A percentile compares a stretch with the other conserved stretches of the same genome.
Conservation (phyloP, 2,797 vertebrate genomes). For the Scomberomorus guttatus region DNA sequence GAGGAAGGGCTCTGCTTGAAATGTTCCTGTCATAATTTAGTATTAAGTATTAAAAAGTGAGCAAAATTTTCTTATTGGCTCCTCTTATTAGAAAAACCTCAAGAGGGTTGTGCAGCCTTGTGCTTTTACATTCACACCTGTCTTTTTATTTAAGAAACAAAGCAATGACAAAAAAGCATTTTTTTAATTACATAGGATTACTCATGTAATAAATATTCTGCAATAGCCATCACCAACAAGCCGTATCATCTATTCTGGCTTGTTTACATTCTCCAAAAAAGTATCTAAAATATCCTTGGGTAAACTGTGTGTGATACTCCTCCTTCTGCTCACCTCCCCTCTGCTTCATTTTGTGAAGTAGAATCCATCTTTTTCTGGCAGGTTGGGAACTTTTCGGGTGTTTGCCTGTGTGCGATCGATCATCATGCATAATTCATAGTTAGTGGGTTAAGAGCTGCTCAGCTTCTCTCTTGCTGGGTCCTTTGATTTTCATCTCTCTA, state of each 20-base stretch:
- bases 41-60: too few species aligned
- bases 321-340: slow-evolving; percentile 22
- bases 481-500: slow-evolving; percentile 75
- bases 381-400: slow-evolving; percentile 76
- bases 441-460: slow-evolving; percentile 72
- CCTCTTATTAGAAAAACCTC: too few species aligned
- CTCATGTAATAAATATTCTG: slow-evolving; percentile 15
- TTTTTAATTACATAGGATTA: slow-evolving; percentile 6
- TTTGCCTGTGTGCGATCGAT: slow-evolving; percentile 81
- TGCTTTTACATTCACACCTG: too few species aligned
- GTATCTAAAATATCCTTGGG: slow-evolving; percentile 50
- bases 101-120: too few species aligned
- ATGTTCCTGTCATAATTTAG: background rate
- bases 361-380: slow-evolving; percentile 77
- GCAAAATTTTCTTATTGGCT: background rate
- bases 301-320: slow-evolving; percentile 30
- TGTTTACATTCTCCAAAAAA: slow-evolving; percentile 46
- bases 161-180: background rate
- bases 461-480: slow-evolving; percentile 53
- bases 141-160: background rate
- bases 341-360: slow-evolving; percentile 53
- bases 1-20: slow-evolving; percentile 1
- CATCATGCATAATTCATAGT: slow-evolving; percentile 85
- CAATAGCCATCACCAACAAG: slow-evolving; percentile 20
- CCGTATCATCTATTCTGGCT: slow-evolving; percentile 22